Evolutionary conservation across 1,140 invertebrate genomes (phyloP), one percentile per base, ranked within the genome.

Genomic region (Helicoverpa zea): DNA sequence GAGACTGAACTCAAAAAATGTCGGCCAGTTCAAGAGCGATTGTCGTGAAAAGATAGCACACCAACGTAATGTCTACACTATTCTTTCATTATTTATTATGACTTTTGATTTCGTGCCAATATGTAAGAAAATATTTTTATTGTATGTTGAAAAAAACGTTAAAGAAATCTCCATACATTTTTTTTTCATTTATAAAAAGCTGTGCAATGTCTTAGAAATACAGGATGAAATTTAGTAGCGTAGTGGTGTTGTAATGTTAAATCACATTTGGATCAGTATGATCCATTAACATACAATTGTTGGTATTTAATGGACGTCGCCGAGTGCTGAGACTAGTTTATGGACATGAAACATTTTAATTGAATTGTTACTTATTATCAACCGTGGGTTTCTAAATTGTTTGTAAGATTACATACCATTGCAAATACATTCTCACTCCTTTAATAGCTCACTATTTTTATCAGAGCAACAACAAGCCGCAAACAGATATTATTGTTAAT

Each of bases 261-360:
- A 9, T 49, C 14, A 51, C 29, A 68, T 51, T n/a, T 23, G 16
- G 16, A 11, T 14, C 12, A 54, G 13, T 72, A 72, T 54, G 68
- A 30, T 72, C 70, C 29, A 73, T 73, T 58, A 58, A 58, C 29
- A 29, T 29, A 29, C 13, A 30, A 58, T 43, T 35, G 70, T 73
- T 58, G 23, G 23, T 35, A 35, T n/a, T 43, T 54, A 73, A 58
- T 30, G 70, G 56, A 52, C 52, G 52, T 12, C 70, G 52, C 16
- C 52, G 30, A n/a, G 29, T 58, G 51, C n/a, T 11, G 14, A 14
- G 1, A 35, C 73, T 75, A 75, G 56, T 58, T 58, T 58, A 59
- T 58, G 10, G 16, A 76, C 23, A 54, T 54, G n/a, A 77, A 54
- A 49, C 61, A 77, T 64, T 64, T 66, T 77, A 77, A 75, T 16